Conservation (phyloP, 2,797 vertebrate genomes). For the Sebastes dallii region DNA sequence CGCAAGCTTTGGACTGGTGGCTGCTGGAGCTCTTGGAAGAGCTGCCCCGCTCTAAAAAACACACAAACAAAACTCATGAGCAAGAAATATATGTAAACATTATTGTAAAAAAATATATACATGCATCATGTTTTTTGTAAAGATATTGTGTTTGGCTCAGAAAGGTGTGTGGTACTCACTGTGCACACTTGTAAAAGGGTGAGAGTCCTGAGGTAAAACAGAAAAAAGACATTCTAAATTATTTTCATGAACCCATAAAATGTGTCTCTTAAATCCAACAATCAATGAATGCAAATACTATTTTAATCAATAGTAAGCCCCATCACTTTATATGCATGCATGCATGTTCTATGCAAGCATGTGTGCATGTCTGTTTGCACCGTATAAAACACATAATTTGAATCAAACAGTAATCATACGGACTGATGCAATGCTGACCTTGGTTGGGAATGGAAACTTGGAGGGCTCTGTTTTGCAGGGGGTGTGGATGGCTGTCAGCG, state of each 20-base stretch:
- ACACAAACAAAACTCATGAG: not conserved
- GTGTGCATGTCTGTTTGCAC: not conserved
- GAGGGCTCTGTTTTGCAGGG: constrained; percentile 99
- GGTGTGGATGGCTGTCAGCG: constrained; percentile 97
- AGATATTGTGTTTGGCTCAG: too few species aligned
- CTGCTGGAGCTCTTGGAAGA: constrained; percentile 90
- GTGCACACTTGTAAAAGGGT: constrained; percentile 90
- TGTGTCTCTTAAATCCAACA: not conserved
- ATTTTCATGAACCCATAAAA: not conserved
- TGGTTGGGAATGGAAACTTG: constrained; percentile 98
- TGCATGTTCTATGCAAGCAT: not conserved
- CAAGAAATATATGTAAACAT: not conserved
- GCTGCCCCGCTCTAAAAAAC: constrained; percentile 88
- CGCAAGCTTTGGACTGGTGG: constrained; percentile 90
- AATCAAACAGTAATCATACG: constrained; percentile 6
- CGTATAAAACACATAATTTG: not conserved
- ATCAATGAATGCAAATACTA: not conserved
- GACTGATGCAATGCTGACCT: constrained; percentile 84
- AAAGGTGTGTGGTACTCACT: constrained; percentile 84
- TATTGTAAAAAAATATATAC: not conserved
- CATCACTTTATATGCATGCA: not conserved
- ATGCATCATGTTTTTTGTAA: not conserved
- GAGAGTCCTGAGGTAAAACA: constrained; percentile 84
- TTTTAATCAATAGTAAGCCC: not conserved
- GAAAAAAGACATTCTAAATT: not conserved